Base-by-base conservation (phyloP, 1,140 invertebrate genomes). In the Acyrthosiphon pisum region DNA sequence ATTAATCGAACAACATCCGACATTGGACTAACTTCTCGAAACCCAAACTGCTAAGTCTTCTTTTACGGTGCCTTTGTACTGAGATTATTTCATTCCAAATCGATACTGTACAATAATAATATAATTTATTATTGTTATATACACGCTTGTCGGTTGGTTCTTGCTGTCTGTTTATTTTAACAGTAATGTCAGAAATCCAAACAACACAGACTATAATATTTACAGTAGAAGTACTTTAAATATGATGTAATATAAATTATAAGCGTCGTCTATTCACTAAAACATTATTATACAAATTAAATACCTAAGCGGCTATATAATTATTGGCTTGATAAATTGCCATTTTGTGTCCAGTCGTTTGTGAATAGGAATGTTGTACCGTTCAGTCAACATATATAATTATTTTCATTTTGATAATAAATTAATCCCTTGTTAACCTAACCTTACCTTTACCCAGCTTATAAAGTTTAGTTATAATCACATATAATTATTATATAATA, bases 1-100 rank as follows among this genome's bases (percentile, higher is more conserved):
- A 89, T 89, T 93, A 90, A 93, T 91, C 53, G 87, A 83, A 87
- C 86, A 48, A 76, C 87, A 90, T 83, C 56, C 41, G 68, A 91
- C 81, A 60, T 37, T 41, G 35, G 26, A 60, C 53, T 46, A 86
- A 56, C 81, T 91, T 87, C 46, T 41, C 35, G 37, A 44, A 60
- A 44, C 68, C 26, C 50, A 41, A 93, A 84, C n/a, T 81, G 30
- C n/a, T 60, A 68, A 81, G 22, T 90, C 30, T 37, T 90, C 37
- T 90, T 37, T 89, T 89, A 37, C 9, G 23, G 11, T 56, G n/a
- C 48, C 8, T 88, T 76, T 76, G 60, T 88, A 46, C 44, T 48
- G 86, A 87, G 44, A 87, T 87, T 87, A 48, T 87, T 87, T 48
- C 44, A 30, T 48, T 50, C 18, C 2, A 7, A 46, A 87, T 87